Percentiles rank a stretch among this genome's conserved stretches.
Conservation (phyloP, 2,113 vertebrate genomes). For the Monopterus albus region DNA sequence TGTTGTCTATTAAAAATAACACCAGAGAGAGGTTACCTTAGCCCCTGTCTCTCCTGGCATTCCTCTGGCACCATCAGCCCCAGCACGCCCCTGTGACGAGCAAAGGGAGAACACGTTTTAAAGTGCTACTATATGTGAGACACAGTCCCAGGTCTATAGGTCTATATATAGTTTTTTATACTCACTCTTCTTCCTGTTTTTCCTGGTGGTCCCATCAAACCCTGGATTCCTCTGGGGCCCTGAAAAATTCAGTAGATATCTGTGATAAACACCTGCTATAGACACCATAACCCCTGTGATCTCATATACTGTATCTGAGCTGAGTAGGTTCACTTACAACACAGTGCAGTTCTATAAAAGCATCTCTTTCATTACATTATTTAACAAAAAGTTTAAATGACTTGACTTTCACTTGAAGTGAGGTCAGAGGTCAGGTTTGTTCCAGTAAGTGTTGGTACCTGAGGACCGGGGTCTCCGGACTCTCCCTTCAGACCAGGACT, state of each 20-base stretch:
- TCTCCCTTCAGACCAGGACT: conserved; percentile 92
- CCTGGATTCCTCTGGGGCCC: conserved; percentile 93
- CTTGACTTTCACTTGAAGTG: not conserved
- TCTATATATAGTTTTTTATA: conserved; percentile 30
- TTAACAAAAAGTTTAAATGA: not conserved
- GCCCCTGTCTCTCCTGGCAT: conserved; percentile 94
- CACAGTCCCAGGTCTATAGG: not conserved
- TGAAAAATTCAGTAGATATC: conserved; percentile 56
- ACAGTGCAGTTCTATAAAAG: not conserved
- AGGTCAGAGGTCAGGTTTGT: not conserved
- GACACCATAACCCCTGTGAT: no score
- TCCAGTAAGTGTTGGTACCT: no score
- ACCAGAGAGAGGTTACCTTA: conserved; percentile 83
- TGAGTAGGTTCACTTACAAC: not conserved
- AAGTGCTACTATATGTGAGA: no score
- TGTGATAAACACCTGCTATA: not conserved
- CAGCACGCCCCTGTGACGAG: conserved; percentile 88
- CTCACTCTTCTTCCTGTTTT: conserved; percentile 95
- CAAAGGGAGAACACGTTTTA: not conserved
- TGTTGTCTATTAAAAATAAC: not conserved
- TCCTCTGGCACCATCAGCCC: conserved; percentile 93
- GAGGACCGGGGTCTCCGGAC: conserved; percentile 92
- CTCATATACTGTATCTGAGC: not conserved
- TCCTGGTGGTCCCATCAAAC: conserved; percentile 88
- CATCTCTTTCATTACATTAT: not conserved